Base-by-base conservation (phyloP, 2,113 vertebrate genomes). In the Channa argus region DNA sequence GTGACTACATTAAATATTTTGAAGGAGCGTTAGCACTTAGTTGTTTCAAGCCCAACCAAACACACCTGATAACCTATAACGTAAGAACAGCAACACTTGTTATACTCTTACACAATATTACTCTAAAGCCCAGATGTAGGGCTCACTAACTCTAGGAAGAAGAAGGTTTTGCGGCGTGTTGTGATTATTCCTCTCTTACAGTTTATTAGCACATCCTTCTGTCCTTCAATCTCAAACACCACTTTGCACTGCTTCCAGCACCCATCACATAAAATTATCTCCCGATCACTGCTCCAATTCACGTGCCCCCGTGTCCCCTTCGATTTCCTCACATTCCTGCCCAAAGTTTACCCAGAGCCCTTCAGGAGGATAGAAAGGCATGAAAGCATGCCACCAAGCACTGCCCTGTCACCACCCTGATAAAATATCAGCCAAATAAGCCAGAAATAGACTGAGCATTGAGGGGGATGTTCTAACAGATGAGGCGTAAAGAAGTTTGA, bases 201-300 rank as follows among this genome's bases (percentile, higher is more conserved):
- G 54, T 83, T 76, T 85, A 63, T 62, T 76, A 59, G 71, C 77
- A 73, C 55, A 56, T 81, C 82, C 34, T 11, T 69, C 67, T 33
- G 33, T 66, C 39, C 14, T 47, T 24, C 38, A 58, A 43, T 74
- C 58, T 67, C 65, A 56, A 65, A 56, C 52, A 61, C 37, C 62
- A 50, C 70, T 73, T 73, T 73, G 70, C 60, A 54, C 82, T 38
- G 63, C 44, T 68, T 81, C 61, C 54, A 74, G 56, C 68, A 77
- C 51, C 90, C 75, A 86, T 94, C 89, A 89, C 85, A 91, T 87
- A 9, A 65, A 77, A 89, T 92, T 91, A 92, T 77, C 73, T 67
- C 71, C 84, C 34, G 51, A 77, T 88, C 88, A 76, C 68, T 90
- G 88, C 85, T 59, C 75, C 89, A 90, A 88, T 91, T 89, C 89